phyloP scores from a whole-genome alignment of 2,797 vertebrate genomes.

The Novumbra hubbsi region DNA sequence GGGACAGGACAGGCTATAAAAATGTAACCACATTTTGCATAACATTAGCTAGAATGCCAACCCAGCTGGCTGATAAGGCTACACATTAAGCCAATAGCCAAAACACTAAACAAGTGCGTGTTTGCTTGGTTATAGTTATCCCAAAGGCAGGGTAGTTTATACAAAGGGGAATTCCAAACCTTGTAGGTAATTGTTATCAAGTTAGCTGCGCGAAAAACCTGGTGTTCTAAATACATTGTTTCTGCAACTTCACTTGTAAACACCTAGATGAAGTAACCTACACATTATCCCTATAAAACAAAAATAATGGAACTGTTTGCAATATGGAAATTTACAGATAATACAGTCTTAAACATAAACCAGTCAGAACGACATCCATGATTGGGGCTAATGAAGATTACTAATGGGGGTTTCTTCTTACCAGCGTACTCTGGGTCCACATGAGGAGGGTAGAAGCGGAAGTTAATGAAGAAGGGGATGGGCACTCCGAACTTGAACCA shows the following conservation, averaged over 20 bases:
- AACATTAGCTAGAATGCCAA: neutral
- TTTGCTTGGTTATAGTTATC: no score
- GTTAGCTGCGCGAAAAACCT: no score
- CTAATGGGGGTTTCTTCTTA: slow-evolving; percentile 62
- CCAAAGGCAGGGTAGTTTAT: no score
- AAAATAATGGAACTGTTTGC: neutral
- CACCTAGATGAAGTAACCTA: neutral
- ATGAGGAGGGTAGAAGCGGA: slow-evolving; percentile 97
- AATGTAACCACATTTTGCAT: no score
- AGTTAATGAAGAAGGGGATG: slow-evolving; percentile 99
- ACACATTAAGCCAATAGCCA: no score
- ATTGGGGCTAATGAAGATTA: neutral
- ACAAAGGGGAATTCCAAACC: neutral
- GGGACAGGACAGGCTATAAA: no score
- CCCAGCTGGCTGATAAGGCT: neutral
- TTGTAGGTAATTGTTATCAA: neutral
- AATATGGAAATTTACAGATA: no score
- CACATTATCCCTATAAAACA: neutral
- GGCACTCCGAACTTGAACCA: slow-evolving; percentile 99
- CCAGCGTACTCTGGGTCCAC: slow-evolving; percentile 97
- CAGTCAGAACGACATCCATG: neutral
- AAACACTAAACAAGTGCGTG: no score
- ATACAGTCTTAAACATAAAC: no score
- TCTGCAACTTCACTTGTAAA: no score
- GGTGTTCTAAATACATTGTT: no score